Evolutionary conservation across 1,140 invertebrate genomes (phyloP), one percentile per base, ranked within the genome.

Genomic region (Ruditapes philippinarum): DNA sequence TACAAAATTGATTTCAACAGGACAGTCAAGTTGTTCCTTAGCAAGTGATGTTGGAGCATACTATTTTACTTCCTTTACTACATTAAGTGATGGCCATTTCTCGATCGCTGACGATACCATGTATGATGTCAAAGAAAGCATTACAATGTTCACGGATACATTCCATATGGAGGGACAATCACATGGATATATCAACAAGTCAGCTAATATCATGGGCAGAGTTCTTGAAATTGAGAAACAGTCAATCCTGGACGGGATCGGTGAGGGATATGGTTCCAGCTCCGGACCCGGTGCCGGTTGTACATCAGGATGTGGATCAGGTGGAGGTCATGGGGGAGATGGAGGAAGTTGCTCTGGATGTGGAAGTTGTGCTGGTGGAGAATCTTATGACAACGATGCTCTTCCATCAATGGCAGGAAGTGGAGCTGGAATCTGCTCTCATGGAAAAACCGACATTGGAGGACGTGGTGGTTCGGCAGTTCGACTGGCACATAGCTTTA

Each of bases 371-470:
- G 28, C 5, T 25, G 81, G 81, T 1, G 81, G 81, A 25, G 14
- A 38, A 14, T 36, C 62, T 11, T 83, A 83, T 68, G 81, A 83
- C 40, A 83, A 62, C 31, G 28, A 68, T 9, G 31, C 49, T 31
- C 42, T 90, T 9, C 93, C 93, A 42, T 65, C 65, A 31, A 25
- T 68, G 19, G 81, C 90, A 38, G 93, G 93, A 74, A 93, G 92
- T 91, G 93, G 93, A 19, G 93, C 93, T 38, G 93, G 92, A 11
- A 78, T 31, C 12, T 93, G 92, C 74, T 49, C 57, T 33, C 73
- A 91, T 76, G 89, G 85, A 22, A 82, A n/a, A 1, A n/a, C 1
- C 9, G 22, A 40, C 28, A n/a, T 22, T 78, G 84, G 89, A 28
- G 91, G 90, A 57, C 36, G 31, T 22, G 93, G 92, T 19, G 90